phyloP scores from a whole-genome alignment of 2,797 vertebrate genomes.

The Setipinna tenuifilis region DNA sequence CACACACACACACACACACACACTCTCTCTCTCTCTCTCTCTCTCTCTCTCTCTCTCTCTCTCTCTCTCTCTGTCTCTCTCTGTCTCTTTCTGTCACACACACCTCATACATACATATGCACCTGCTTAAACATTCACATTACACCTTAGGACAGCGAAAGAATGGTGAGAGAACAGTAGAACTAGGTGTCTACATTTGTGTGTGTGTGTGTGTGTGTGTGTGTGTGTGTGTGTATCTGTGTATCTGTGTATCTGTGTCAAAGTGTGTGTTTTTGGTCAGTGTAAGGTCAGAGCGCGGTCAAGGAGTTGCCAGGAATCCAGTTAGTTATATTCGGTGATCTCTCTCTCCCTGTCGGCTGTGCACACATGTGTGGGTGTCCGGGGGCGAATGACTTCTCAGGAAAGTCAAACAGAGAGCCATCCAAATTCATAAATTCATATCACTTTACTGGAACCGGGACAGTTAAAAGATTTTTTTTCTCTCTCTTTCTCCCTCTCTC shows the following conservation, averaged over 20 bases:
- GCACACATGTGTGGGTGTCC: background rate
- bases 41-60: too few relatives aligned
- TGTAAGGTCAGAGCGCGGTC: conserved; percentile 13
- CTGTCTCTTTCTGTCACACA: too few relatives aligned
- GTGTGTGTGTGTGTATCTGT: background rate
- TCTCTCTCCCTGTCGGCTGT: background rate
- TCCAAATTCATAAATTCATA: background rate
- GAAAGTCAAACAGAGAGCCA: background rate
- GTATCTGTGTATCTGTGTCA: background rate
- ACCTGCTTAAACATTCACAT: background rate
- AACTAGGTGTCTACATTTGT: background rate
- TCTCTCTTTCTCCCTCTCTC: background rate
- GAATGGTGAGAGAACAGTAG: background rate
- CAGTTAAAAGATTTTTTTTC: background rate
- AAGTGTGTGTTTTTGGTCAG: conserved; percentile 6
- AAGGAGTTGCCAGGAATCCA: background rate
- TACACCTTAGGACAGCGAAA: background rate
- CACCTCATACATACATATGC: background rate
- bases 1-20: background rate
- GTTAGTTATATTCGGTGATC: conserved; percentile 1
- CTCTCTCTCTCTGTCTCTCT: too few relatives aligned
- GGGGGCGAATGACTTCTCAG: background rate
- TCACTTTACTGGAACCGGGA: background rate
- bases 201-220: conserved; percentile 4
- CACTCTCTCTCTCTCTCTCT: too few relatives aligned